Evolutionary conservation across 2,888 invertebrate species (phyloP).

Genomic region (Allolobophora icterica): DNA sequence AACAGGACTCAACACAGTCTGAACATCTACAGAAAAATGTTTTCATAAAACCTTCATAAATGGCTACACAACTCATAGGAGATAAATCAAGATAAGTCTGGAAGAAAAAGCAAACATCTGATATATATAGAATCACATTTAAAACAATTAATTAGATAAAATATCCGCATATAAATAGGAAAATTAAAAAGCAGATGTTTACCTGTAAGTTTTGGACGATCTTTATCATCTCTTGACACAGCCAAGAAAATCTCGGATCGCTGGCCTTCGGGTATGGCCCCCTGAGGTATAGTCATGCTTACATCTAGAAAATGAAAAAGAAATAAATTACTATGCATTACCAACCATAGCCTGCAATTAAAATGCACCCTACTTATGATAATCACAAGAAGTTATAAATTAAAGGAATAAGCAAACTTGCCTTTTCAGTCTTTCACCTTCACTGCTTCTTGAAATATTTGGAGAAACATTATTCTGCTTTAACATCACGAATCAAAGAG

Average conservation of each 20-base stretch:
- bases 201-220: conserved; percentile 83
- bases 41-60: not conserved
- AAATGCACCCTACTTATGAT: not conserved
- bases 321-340: not conserved
- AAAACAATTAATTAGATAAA: not conserved
- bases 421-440: not conserved
- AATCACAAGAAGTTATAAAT: not conserved
- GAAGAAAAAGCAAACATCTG: not conserved
- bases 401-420: not conserved
- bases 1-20: conserved; percentile 66
- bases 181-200: conserved; percentile 52
- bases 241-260: conserved; percentile 88
- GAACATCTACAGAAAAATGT: conserved; percentile 37
- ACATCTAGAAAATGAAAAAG: conserved; percentile 69
- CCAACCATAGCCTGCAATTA: not conserved
- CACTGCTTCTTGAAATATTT: not conserved
- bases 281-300: conserved; percentile 85
- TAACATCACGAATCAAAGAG: not conserved
- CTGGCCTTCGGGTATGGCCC: conserved; percentile 80
- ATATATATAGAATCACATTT: not conserved
- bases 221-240: conserved; percentile 88
- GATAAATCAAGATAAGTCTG: not conserved
- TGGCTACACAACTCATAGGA: not conserved
- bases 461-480: not conserved
- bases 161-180: not conserved